These are phyloP conservation scores for Phrynosoma blainvillii DNA, from an alignment of 2,113 vertebrate species.

Conservation along the genomic window DNA sequence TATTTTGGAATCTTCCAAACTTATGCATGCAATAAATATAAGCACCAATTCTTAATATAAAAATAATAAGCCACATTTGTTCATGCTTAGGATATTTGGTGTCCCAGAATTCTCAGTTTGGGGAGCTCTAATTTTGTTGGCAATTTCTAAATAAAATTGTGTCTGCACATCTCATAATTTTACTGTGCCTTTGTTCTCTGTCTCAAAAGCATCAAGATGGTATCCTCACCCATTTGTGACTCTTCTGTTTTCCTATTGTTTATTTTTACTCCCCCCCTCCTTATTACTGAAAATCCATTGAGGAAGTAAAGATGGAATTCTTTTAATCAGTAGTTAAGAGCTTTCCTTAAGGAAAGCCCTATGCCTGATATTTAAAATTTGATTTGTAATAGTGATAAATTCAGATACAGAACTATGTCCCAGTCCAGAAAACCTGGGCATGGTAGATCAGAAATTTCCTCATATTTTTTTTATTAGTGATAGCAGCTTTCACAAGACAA, in stretches of 20 bases:
- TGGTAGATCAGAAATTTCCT: not conserved
- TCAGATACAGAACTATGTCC: not conserved
- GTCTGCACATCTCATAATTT: not conserved
- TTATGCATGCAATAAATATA: slow-evolving; percentile 32
- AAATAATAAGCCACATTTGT: slow-evolving; percentile 16
- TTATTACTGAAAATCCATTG: not conserved
- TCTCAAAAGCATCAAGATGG: not conserved
- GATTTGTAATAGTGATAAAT: not conserved
- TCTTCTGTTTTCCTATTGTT: not conserved
- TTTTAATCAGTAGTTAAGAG: too few species aligned
- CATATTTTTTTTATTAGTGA: too few species aligned
- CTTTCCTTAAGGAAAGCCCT: not conserved
- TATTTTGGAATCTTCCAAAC: slow-evolving; percentile 29
- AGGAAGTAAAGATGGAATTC: not conserved
- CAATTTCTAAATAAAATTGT: not conserved
- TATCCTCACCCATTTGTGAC: not conserved
- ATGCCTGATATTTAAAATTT: not conserved
- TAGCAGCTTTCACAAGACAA: too few species aligned
- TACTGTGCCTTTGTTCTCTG: not conserved
- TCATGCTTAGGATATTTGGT: not conserved
- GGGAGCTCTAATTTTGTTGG: not conserved
- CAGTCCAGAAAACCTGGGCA: not conserved
- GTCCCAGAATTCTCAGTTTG: not conserved
- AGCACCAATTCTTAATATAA: slow-evolving; percentile 39
- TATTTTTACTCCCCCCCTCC: not conserved